Evolutionary conservation across 2,888 invertebrate genomes (phyloP), one percentile per base, ranked within the genome.

Genomic region (Lamellibrachia columna): DNA sequence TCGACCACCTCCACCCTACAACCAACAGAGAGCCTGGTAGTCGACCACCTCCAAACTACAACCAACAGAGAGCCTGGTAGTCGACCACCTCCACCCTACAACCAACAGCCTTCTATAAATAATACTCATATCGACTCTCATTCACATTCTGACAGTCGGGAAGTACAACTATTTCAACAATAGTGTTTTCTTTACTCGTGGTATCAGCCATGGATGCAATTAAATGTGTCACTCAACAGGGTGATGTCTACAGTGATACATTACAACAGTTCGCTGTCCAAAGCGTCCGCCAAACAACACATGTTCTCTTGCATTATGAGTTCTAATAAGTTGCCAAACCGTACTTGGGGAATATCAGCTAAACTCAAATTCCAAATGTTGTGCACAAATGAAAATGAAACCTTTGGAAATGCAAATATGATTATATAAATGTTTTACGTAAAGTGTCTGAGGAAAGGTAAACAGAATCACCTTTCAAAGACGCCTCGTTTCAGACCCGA

Each of bases 31-130:
- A 75, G 28, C 28, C 92, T 95, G 95, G 92, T 94, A 95, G 92
- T 95, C 95, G 60, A 93, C 94, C n/a, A 95, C 91, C n/a, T 93
- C 93, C 9, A 95, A 1, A 0, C 1, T 40, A 40, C 40, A 40
- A 40, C 40, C 40, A 40, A 40, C 40, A 40, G 75, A 75, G 1
- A 75, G 75, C 75, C 75, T 75, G 75, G 75, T 75, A 75, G 75
- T 75, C 75, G 22, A 75, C 22, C 6, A 75, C 75, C 75, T 75
- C n/a, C 75, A 75, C 75, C 75, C 75, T 75, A 75, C 75, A 75
- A 75, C 75, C 15, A 6, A 22, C 75, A n/a, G 22, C 15, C 55
- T 3, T 7, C 8, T 55, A 9, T 55, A 9, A 55, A 7, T 55
- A 55, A 55, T 9, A 55, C 75, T 22, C 40, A 1, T 40, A 40